phyloP scores from a whole-genome alignment of 2,888 invertebrate species.

The Trilocha varians region DNA sequence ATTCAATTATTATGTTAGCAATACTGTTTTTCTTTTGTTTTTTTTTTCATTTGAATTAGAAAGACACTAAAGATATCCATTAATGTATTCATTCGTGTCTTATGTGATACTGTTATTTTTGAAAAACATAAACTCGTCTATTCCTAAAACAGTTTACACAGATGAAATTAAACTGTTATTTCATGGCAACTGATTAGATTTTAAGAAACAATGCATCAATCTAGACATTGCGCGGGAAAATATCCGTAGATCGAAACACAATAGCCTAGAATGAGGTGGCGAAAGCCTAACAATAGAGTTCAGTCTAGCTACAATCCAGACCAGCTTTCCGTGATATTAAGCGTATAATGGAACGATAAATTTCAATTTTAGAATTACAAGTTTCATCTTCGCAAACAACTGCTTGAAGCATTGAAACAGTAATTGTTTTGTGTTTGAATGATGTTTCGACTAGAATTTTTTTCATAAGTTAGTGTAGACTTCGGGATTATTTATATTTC shows the following conservation, averaged over 20 bases:
- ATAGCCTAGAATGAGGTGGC: conserved; percentile 39
- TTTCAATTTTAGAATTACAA: conserved; percentile 27
- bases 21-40: background rate
- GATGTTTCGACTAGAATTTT: no score
- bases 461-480: no score
- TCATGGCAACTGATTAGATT: background rate
- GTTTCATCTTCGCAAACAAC: background rate
- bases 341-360: conserved; percentile 47
- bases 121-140: no score
- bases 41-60: no score
- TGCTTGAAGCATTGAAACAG: background rate
- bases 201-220: conserved; percentile 3
- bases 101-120: no score
- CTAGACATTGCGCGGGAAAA: conserved; percentile 13
- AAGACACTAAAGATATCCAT: no score
- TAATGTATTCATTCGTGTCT: no score
- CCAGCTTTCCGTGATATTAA: conserved; percentile 12
- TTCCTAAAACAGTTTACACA: no score
- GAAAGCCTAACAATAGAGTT: conserved; percentile 35
- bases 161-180: background rate
- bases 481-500: no score
- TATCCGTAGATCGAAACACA: conserved; percentile 30
- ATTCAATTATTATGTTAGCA: background rate
- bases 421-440: no score
- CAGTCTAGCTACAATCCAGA: conserved; percentile 15